Conservation (phyloP, 2,113 vertebrate genomes). For the Mus spicilegus region DNA sequence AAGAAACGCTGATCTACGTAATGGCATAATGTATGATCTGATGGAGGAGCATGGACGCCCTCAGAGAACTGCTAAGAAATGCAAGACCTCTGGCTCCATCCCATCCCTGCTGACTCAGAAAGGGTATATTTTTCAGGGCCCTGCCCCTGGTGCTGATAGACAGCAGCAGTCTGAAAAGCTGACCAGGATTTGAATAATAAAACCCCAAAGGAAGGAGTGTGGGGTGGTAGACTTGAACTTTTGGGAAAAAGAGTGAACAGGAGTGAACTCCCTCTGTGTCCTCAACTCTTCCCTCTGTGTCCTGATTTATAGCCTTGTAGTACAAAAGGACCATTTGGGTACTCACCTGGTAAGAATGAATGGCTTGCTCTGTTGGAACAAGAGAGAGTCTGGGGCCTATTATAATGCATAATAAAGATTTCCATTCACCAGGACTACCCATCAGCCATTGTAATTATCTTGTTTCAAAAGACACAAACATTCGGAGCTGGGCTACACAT, state of each 20-base stretch:
- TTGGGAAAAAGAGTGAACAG: background rate
- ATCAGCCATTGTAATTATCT: background rate
- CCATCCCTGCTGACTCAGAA: background rate
- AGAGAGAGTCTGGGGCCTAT: background rate
- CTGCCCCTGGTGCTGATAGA: accelerated
- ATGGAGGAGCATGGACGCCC: background rate
- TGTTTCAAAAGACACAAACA: background rate
- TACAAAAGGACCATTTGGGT: background rate
- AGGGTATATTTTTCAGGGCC: background rate
- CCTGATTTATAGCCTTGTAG: background rate
- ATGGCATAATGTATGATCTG: too few species aligned
- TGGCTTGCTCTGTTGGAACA: background rate
- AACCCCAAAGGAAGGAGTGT: background rate
- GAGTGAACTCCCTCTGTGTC: background rate
- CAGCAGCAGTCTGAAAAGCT: background rate
- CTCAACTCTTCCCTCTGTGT: background rate
- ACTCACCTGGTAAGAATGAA: background rate
- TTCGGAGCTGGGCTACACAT: background rate
- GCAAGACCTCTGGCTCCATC: background rate
- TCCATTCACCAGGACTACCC: background rate
- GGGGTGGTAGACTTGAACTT: background rate
- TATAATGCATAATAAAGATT: background rate
- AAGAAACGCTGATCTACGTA: background rate
- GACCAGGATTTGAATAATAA: background rate
- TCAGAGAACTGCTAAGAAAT: background rate